A percentile compares a stretch with the other conserved stretches of the same genome.
phyloP scores from a whole-genome alignment of 2,113 vertebrate species.

The Suncus etruscus region DNA sequence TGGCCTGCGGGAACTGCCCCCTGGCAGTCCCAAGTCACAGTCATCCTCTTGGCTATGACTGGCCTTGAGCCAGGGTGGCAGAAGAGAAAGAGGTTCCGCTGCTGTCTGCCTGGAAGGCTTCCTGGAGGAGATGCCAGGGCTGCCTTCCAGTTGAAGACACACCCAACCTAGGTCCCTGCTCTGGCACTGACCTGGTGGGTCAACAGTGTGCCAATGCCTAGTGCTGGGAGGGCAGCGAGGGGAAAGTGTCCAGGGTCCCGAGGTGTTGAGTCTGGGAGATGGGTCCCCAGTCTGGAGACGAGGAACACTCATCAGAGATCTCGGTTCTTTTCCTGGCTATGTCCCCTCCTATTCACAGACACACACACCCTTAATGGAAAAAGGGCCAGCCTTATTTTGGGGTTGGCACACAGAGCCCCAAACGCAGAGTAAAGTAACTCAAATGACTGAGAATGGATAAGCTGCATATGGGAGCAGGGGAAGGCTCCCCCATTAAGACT shows the following conservation, averaged over 20 bases:
- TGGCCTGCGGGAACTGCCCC: slow-evolving; percentile 69
- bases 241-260: too few species aligned
- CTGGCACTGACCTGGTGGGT: not conserved
- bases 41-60: slow-evolving; percentile 53
- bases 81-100: slow-evolving; percentile 7
- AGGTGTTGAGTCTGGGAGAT: too few species aligned
- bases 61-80: slow-evolving; percentile 65
- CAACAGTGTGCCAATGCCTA: too few species aligned
- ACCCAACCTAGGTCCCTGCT: not conserved
- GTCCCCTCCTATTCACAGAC: not conserved
- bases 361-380: too few species aligned
- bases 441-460: not conserved
- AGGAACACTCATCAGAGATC: too few species aligned
- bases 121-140: not conserved
- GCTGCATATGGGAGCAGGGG: not conserved
- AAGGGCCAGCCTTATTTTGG: not conserved
- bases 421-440: not conserved
- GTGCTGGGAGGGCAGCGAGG: too few species aligned
- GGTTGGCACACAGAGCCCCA: not conserved
- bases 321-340: not conserved
- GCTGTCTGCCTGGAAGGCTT: slow-evolving; percentile 6
- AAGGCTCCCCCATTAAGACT: not conserved
- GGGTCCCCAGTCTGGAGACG: too few species aligned
- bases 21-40: slow-evolving; percentile 48
- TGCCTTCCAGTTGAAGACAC: not conserved